Evolutionary conservation across 1,140 invertebrate species (phyloP), one percentile per base, ranked within the genome.

Genomic region (Contarinia nasturtii): DNA sequence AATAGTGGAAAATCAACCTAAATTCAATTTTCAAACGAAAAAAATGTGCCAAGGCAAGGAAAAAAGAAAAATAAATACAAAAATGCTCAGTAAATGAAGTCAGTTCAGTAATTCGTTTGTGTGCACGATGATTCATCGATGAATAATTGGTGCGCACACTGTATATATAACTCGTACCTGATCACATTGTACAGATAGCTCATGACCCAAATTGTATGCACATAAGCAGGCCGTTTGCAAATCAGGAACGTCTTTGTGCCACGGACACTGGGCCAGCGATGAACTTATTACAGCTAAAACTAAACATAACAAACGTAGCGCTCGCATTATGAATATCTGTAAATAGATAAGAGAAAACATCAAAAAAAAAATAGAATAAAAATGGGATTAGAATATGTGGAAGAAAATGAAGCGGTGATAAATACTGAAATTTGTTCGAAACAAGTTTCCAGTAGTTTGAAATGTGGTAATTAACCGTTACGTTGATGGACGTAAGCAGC

Each of bases 211-310:
- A 59, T 87, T 91, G 59, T 80, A 81, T 43, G 86, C 84, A 60
- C 89, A 94, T 33, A 89, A 74, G 62, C 89, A 94, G 10, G 85
- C 76, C n/a, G 79, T 75, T 55, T 87, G 84, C 38, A 92, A 71
- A 44, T 82, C 79, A 7, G 69, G 63, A 17, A 76, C 66, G 51
- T 75, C 70, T 22, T 75, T 67, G 49, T 82, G 77, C 88, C 88
- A 92, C 1, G 88, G 88, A 64, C 89, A 93, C 58, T 86, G 81
- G 2, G 74, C 77, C 33, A 61, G 57, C 17, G 63, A 55, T 45
- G 56, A 52, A 45, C 34, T 52, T 46, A 44, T 33, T 33, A 44
- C 10, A 20, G 18, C n/a, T 43, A 43, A 12, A 5, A 18, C 18
- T 21, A 18, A 43, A 21, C n/a, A 43, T 20, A 43, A 7, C 10